Percentiles rank a stretch among this genome's conserved stretches.
These are phyloP conservation scores for Sander lucioperca DNA, from an alignment of 2,113 vertebrate species.

Conservation along the genomic window DNA sequence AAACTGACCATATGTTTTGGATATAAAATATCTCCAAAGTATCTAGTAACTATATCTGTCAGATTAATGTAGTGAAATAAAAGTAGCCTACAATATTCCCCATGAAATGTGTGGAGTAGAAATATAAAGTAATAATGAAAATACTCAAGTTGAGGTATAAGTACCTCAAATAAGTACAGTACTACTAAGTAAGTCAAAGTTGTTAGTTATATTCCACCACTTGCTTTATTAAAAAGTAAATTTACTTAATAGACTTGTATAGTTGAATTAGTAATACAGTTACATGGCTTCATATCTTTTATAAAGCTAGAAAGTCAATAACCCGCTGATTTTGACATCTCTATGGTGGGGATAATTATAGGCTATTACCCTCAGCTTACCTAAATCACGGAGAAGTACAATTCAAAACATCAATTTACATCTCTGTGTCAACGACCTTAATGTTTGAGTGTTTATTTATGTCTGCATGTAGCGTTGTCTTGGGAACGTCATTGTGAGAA, in stretches of 20 bases:
- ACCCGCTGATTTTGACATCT: slow-evolving; percentile 6
- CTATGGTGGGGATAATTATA: slow-evolving; percentile 41
- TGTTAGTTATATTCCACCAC: neutral
- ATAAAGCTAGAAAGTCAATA: neutral
- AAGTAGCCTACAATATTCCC: neutral
- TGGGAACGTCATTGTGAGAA: neutral
- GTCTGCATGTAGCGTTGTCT: slow-evolving; percentile 4
- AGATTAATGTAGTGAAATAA: neutral
- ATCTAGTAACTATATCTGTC: neutral
- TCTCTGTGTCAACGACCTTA: neutral
- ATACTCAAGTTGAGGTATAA: neutral
- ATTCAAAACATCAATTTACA: slow-evolving; percentile 63
- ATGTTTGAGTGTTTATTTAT: slow-evolving; percentile 5
- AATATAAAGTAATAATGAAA: neutral
- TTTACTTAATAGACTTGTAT: neutral
- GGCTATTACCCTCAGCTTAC: slow-evolving; percentile 25
- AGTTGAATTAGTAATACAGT: neutral
- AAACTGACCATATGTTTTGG: neutral
- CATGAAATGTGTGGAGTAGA: neutral
- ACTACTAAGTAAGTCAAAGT: neutral
- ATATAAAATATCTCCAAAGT: neutral
- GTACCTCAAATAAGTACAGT: neutral
- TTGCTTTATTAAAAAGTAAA: neutral
- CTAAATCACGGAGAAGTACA: slow-evolving; percentile 62
- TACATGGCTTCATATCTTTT: neutral